phyloP scores from a whole-genome alignment of 2,113 vertebrate species.

The Pterocles orientalis region DNA sequence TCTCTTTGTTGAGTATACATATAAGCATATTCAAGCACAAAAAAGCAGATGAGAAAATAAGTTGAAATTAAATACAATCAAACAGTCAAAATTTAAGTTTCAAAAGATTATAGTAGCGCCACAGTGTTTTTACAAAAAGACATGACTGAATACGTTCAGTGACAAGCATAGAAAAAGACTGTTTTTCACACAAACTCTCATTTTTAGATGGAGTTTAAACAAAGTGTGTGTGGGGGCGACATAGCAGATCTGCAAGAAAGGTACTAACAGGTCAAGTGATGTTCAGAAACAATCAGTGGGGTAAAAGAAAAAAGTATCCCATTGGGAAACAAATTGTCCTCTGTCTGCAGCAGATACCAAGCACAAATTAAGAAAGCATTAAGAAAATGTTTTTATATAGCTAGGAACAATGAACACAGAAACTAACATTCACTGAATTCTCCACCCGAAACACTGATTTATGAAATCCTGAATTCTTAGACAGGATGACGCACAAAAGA shows the following conservation, averaged over 20 bases:
- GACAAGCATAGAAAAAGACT: not conserved
- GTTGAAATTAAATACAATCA: not conserved
- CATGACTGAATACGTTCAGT: not conserved
- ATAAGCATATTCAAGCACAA: not conserved
- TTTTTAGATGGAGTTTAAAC: not conserved
- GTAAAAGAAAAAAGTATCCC: not conserved
- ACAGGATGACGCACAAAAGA: not conserved
- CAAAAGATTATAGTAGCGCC: not conserved
- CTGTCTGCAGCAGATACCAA: not conserved
- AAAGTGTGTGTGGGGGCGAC: not conserved
- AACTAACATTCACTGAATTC: not conserved
- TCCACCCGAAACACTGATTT: not conserved
- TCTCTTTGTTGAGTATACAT: not conserved
- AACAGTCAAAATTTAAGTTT: not conserved
- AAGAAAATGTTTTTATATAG: not conserved
- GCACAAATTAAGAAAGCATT: not conserved
- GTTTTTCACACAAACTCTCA: not conserved
- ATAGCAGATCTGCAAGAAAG: not conserved
- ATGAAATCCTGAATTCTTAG: not conserved
- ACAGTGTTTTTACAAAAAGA: not conserved
- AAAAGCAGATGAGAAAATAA: not conserved
- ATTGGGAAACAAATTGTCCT: not conserved
- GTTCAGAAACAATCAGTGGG: not conserved
- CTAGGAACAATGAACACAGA: not conserved
- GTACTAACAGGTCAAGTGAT: not conserved